A percentile compares a stretch with the other conserved stretches of the same genome.
These are phyloP conservation scores for Rhinophrynus dorsalis DNA, from an alignment of 2,797 vertebrate genomes.

Conservation along the genomic window DNA sequence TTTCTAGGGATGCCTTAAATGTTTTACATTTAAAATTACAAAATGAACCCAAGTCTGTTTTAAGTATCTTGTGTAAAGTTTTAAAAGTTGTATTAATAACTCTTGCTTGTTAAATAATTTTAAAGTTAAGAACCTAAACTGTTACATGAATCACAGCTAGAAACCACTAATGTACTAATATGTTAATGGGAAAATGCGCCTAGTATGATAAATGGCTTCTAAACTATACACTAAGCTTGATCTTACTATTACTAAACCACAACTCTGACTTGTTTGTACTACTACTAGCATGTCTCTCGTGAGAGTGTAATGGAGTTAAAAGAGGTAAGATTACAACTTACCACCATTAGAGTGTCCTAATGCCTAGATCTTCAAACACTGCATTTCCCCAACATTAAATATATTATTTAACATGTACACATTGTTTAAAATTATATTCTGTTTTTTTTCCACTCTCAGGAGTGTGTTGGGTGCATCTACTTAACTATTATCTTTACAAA, in stretches of 20 bases:
- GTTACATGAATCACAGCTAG: slow-evolving; percentile 86
- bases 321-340: slow-evolving; percentile 96
- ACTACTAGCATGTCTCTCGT: slow-evolving; percentile 88
- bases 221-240: slow-evolving; percentile 92
- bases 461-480: slow-evolving; percentile 80
- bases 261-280: slow-evolving; percentile 89
- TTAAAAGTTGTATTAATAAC: slow-evolving; percentile 87
- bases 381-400: slow-evolving; percentile 81
- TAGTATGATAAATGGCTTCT: slow-evolving; percentile 93
- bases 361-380: slow-evolving; percentile 79
- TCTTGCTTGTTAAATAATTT: slow-evolving; percentile 89
- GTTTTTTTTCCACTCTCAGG: slow-evolving; percentile 83
- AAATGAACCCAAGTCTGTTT: slow-evolving; percentile 84
- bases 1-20: slow-evolving; percentile 84
- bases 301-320: slow-evolving; percentile 96
- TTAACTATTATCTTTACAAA: slow-evolving; percentile 82
- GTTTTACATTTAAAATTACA: slow-evolving; percentile 82
- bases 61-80: slow-evolving; percentile 85
- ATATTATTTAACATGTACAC: slow-evolving; percentile 83
- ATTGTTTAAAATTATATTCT: slow-evolving; percentile 82
- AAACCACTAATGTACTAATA: slow-evolving; percentile 86
- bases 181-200: slow-evolving; percentile 87
- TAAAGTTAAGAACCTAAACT: slow-evolving; percentile 88
- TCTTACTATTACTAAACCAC: slow-evolving; percentile 97
- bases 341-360: slow-evolving; percentile 86